Evolutionary conservation across 1,140 invertebrate genomes (phyloP).

Genomic region (Drusus annulatus): DNA sequence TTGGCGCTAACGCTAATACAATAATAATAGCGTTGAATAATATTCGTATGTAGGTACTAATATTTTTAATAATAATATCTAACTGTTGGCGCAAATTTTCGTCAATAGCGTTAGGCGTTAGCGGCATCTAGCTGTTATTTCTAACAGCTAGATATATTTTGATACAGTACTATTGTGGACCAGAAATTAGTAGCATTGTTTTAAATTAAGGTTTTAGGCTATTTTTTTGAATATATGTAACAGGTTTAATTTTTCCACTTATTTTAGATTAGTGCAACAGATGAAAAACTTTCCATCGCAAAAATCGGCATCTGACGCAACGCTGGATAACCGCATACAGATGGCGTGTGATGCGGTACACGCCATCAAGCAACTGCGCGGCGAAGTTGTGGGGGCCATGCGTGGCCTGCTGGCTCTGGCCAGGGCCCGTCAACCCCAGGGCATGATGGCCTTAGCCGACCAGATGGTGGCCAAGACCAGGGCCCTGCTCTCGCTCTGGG

Average conservation of each 20-base stretch:
- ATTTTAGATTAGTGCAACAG: slow-evolving; percentile 82
- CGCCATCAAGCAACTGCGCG: slow-evolving; percentile 82
- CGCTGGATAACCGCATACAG: slow-evolving; percentile 78
- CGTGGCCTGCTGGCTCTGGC: slow-evolving; percentile 80
- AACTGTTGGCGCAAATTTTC: too few species aligned
- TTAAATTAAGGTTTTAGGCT: too few species aligned
- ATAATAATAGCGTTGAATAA: too few species aligned
- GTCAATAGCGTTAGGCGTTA: too few species aligned
- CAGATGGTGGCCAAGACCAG: slow-evolving; percentile 85
- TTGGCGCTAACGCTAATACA: too few species aligned
- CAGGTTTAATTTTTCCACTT: slow-evolving; percentile 13
- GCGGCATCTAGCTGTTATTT: too few species aligned
- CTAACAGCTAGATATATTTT: too few species aligned
- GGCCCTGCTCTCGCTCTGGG: slow-evolving; percentile 86
- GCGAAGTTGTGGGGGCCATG: slow-evolving; percentile 87
- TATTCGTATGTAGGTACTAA: too few species aligned
- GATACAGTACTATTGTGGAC: too few species aligned
- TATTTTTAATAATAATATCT: too few species aligned
- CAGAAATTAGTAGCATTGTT: too few species aligned
- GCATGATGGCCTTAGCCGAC: slow-evolving; percentile 84
- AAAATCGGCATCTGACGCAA: slow-evolving; percentile 56
- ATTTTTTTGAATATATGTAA: too few species aligned
- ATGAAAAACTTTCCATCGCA: slow-evolving; percentile 80
- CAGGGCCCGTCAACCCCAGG: slow-evolving; percentile 79
- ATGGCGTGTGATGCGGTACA: slow-evolving; percentile 87